Base-by-base conservation (phyloP, 2,797 vertebrate species). In the Acanthiza pusilla region DNA sequence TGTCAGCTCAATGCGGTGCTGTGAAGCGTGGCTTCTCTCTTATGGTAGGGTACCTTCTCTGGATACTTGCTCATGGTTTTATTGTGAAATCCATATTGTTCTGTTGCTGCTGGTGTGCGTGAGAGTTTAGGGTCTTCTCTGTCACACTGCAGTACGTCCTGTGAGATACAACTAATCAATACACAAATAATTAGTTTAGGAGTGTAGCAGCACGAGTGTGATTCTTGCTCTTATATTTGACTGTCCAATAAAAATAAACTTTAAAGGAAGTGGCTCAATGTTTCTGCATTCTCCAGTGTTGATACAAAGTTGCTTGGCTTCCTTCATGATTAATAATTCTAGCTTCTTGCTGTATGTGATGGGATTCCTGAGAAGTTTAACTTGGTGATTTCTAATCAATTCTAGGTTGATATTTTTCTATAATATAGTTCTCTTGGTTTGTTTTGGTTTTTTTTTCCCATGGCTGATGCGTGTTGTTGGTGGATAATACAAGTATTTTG, bases 1-100 rank as follows among this genome's bases (percentile, higher is more conserved):
- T 19, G 4, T 16, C 3, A 14, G 30, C 29, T 42, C 20, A 47
- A 2, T 0, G 1, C 21, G 27, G 19, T 54, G 26, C 21, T 65
- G 9, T 43, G 32, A 65, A 71, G 11, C 18, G 16, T 10, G 19
- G n/a, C 11, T 80, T 58, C 89, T 70, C 32, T 86, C 16, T 45
- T 43, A 30, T 40, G 4, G 3, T 7, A 11, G 36, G n/a, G 6
- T 61, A 17, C 38, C 17, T 75, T 73, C 26, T 47, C 22, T 73
- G 53, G 14, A 7, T 75, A 16, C 55, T 84, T 19, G 29, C 13
- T 81, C 6, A 4, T 40, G 3, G 6, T 58, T 61, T 89, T 40
- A 51, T 50, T 75, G n/a, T 38, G 38, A 72, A 91, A 54, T 70
- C 47, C 3, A 0, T 58, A 3, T 26, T 48, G 13, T 60, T 34